These are phyloP conservation scores for Sylvietta virens DNA, from an alignment of 2,113 vertebrate species.

Conservation along the genomic window DNA sequence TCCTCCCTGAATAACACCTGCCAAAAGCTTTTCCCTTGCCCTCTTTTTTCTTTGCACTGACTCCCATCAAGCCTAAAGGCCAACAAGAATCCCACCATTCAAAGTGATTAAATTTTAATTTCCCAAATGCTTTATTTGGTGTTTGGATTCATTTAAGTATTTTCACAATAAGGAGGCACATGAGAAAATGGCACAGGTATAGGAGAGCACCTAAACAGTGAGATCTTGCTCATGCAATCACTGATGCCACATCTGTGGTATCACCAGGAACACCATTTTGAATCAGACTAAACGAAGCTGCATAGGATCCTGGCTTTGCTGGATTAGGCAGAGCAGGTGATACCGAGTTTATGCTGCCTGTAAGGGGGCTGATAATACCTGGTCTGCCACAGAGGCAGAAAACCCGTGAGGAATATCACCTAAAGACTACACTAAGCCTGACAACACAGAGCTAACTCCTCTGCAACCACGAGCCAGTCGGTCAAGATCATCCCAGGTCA, in stretches of 20 bases:
- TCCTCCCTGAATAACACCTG: not conserved
- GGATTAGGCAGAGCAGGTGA: not conserved
- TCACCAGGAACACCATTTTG: not conserved
- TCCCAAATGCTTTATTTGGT: not conserved
- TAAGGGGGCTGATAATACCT: not conserved
- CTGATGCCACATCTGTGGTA: not conserved
- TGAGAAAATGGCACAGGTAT: not conserved
- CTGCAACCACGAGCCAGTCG: fast-evolving
- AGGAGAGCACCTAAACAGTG: not conserved
- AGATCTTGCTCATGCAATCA: not conserved
- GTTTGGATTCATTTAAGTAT: not conserved
- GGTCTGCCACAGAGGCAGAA: not conserved
- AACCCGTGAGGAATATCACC: not conserved
- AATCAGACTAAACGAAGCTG: not conserved
- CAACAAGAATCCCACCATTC: not conserved
- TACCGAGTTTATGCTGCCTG: not conserved
- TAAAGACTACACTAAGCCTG: not conserved
- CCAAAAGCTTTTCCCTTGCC: not conserved
- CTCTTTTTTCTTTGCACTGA: not conserved
- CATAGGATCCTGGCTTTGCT: not conserved
- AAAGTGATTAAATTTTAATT: not conserved
- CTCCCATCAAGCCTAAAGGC: not conserved
- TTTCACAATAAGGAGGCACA: not conserved
- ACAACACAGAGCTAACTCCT: not conserved
- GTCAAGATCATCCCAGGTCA: not conserved